Evolutionary conservation across 2,113 vertebrate genomes (phyloP), one percentile per base, ranked within the genome.

Genomic region (Malurus alboscapulatus): DNA sequence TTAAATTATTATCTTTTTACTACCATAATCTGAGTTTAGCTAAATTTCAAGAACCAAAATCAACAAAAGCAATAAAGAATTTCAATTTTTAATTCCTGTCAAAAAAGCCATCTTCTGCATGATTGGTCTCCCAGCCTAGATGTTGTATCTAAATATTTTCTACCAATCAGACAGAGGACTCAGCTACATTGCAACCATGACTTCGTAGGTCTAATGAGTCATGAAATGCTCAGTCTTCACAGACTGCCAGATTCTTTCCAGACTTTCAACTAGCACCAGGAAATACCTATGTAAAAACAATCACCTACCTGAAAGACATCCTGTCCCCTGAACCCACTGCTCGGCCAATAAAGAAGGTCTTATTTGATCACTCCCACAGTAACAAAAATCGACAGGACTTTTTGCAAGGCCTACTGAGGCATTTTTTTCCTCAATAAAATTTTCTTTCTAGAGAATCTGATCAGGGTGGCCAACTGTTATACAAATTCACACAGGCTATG

Each of bases 221-320:
- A 58, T 30, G 30, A 65, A 91, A 68, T 6, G 6, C 3, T 8
- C n/a, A 14, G 12, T 58, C 32, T 59, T 66, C 17, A 79, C 14
- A 58, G 10, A 63, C 12, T 27, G 16, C 10, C 42, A 30, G 17
- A 48, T 32, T n/a, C 59, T 40, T 34, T 59, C 27, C 21, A 62
- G 27, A 67, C 22, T 38, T 91, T 5, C 14, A 67, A 21, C 26
- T 12, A 66, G 40, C 9, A 76, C 1, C 0, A 0, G 5, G 38
- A 47, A 38, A 1, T 6, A 82, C 25, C n/a, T 26, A 34, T 24
- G 21, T 4, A 34, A 36, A 66, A 94, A 82, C 25, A 73, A 81
- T 8, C 8, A 2, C 12, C 26, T 34, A 48, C 22, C 12, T 17
- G 25, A 79, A 71, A 48, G 4, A 50, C 32, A 57, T 22, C 9